phyloP scores from a whole-genome alignment of 2,113 vertebrate genomes.

The Ellobius talpinus region DNA sequence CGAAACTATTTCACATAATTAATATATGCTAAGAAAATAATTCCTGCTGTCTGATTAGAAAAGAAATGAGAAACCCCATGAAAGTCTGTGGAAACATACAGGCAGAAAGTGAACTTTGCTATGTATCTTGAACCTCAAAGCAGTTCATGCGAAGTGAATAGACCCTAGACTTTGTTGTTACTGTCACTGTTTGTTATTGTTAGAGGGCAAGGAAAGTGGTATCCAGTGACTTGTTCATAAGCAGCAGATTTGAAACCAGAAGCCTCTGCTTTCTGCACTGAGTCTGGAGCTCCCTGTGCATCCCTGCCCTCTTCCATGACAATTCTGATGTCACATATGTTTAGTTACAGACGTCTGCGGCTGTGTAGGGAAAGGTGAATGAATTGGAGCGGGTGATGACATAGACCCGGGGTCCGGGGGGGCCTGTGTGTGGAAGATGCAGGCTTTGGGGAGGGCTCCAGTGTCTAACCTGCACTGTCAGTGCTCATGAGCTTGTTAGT shows the following conservation, averaged over 20 bases:
- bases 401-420: neutral
- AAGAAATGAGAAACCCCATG: neutral
- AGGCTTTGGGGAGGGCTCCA: neutral
- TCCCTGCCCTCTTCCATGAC: neutral
- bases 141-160: neutral
- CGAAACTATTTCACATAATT: neutral
- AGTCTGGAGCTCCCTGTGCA: neutral
- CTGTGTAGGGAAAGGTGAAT: neutral
- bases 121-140: neutral
- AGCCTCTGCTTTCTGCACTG: neutral
- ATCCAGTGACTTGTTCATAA: neutral
- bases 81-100: neutral
- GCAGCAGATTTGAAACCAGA: neutral
- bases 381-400: too few species aligned
- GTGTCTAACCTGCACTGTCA: conserved; percentile 16
- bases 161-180: neutral
- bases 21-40: neutral
- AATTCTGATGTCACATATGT: neutral
- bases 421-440: neutral
- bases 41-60: neutral
- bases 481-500: conserved; percentile 63
- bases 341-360: neutral
- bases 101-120: neutral
- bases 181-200: neutral
- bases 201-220: neutral